Evolutionary conservation across 1,140 invertebrate species (phyloP), one percentile per base, ranked within the genome.

Genomic region (Neelides sp.): DNA sequence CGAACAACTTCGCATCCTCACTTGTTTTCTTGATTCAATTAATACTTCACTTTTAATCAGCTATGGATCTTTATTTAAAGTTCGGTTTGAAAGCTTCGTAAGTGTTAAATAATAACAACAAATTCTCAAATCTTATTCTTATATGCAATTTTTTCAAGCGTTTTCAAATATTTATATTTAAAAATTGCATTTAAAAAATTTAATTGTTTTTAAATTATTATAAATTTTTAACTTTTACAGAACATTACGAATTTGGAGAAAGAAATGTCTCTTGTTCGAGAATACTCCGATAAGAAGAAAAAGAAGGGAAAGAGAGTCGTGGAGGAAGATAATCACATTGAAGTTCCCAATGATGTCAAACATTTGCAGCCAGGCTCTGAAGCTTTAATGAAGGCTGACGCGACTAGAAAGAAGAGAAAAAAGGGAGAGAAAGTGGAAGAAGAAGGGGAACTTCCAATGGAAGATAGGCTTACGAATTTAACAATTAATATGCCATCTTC

Each of bases 401-500:
- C 26, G 19, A 19, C 34, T 2, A 30, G 19, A 13, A 42, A 44
- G n/a, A 53, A 55, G 40, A 5, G 40, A 30, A 13, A 76, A 74
- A 54, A 69, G 70, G 32, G 73, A 67, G 41, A 64, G 58, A 26
- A 64, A 24, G 62, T 28, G 7, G 23, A 19, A 20, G 54, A 48
- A 10, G 50, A 54, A 8, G 58, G 55, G 39, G 81, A 85, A 61
- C 74, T 85, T 30, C 80, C 82, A 1, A 77, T 86, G 71, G 82
- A 85, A 64, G 73, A 77, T 4, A 69, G 84, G 50, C 64, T 87
- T 17, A 78, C 81, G 47, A 83, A 84, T 67, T 66, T 87, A 26
- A 74, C 75, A 36, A 62, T 78, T 48, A 69, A 70, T 48, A 65
- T 70, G 2, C 66, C 73, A 3, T 65, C 70, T 7, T 32, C 40